Evolutionary conservation across 2,888 invertebrate species (phyloP).

Genomic region (Synergus japonicus): DNA sequence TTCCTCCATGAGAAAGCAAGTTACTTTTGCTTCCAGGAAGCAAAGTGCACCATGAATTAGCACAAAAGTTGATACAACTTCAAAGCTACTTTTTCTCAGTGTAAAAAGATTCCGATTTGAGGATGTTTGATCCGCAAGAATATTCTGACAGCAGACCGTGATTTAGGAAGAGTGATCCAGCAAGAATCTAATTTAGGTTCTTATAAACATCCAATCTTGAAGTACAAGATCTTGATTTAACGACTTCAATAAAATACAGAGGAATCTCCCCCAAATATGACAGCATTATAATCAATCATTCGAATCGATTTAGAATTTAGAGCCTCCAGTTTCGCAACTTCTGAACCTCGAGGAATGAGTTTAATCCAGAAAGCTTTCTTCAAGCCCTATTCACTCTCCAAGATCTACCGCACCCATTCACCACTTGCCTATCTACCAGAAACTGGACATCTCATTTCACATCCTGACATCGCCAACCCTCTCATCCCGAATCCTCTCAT

Average conservation of each 20-base stretch:
- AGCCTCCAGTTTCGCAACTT: background rate
- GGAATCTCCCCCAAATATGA: background rate
- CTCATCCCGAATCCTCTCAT: background rate
- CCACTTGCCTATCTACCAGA: background rate
- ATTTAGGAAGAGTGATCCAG: background rate
- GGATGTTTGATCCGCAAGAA: background rate
- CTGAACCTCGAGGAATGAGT: slow-evolving; percentile 9
- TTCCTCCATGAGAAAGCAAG: too few species aligned
- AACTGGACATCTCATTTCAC: slow-evolving; percentile 1
- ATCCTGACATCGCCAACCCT: background rate
- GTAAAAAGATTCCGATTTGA: background rate
- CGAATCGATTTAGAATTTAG: background rate
- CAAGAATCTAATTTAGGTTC: background rate
- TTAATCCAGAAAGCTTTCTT: background rate
- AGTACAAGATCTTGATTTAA: background rate
- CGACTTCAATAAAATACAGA: background rate
- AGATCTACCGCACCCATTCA: background rate
- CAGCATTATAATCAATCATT: slow-evolving; percentile 18
- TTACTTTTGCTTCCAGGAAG: too few species aligned
- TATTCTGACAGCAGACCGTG: background rate
- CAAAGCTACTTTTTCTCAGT: too few species aligned
- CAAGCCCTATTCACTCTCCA: background rate
- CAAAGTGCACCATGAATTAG: too few species aligned
- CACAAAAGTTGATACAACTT: too few species aligned
- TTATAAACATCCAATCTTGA: background rate